Base-by-base conservation (phyloP, 2,888 invertebrate genomes). In the Synergus japonicus region DNA sequence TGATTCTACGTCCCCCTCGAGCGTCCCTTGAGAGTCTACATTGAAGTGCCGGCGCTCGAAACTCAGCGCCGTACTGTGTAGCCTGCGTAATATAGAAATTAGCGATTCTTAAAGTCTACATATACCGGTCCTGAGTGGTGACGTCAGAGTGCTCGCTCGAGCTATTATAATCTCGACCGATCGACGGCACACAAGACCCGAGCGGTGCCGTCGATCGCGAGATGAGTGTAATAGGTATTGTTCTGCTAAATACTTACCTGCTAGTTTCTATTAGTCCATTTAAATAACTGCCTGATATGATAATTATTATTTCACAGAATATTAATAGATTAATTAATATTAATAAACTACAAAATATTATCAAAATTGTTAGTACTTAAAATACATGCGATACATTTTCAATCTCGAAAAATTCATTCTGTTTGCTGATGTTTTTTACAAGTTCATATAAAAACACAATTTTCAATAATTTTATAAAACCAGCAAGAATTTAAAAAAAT, bases 331-430 rank as follows among this genome's bases (percentile, higher is more conserved):
- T 66, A 29, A 46, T 18, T 46, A 15, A 46, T 69, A 49, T 44
- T 66, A 66, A 67, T 67, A 46, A 13, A 43, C 12, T 46, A 73
- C 29, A 15, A 49, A 73, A 73, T 73, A 49, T 54, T 73, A 10
- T 37, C 29, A 67, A 37, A 41, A 15, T 44, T 69, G 37, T 37
- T 54, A 37, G 37, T 73, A 37, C 13, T 29, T 73, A 22, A 13
- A 13, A 43, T 18, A 22, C 12, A 67, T 49, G 49, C 69, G 22
- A 46, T 44, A 54, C 29, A 73, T 73, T 54, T n/a, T 49, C 69
- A 29, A 37, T n/a, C 15, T 49, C 12, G 22, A 54, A 3, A 37
- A 37, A 29, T 18, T 69, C 49, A 69, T 46, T 69, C 13, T 8
- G 46, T 69, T 69, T 46, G 12, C 29, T 29, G 15, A 37, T 60